Evolutionary conservation across 2,797 vertebrate genomes (phyloP).

Genomic region (Rhinophrynus dorsalis): DNA sequence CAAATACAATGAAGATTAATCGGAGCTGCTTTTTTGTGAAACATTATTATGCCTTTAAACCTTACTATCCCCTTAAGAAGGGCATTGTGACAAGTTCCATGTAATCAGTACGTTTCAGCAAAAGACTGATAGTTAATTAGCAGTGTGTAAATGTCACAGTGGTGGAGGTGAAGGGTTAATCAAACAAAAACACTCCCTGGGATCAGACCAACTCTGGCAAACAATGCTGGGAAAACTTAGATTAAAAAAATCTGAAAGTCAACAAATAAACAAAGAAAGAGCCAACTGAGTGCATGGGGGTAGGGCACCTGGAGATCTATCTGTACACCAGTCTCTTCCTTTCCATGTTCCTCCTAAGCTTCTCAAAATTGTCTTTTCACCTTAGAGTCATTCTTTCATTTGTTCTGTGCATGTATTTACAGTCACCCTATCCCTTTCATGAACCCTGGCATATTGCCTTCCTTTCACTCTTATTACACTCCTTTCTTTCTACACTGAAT

Average conservation of each 20-base stretch:
- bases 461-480: background rate
- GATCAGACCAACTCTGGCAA: conserved; percentile 20
- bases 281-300: background rate
- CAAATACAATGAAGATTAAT: too few relatives aligned
- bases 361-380: conserved; percentile 45
- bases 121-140: too few relatives aligned
- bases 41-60: too few relatives aligned
- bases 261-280: conserved; percentile 19
- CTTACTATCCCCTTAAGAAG: background rate
- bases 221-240: conserved; percentile 42
- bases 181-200: conserved; percentile 26
- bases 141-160: background rate
- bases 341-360: conserved; percentile 18
- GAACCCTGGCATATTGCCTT: too few relatives aligned
- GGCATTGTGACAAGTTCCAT: background rate
- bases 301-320: conserved; percentile 20
- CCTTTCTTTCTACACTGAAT: background rate
- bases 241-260: conserved; percentile 8
- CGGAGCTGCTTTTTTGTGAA: too few relatives aligned
- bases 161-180: conserved; percentile 9
- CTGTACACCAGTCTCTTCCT: background rate
- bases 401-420: conserved; percentile 1
- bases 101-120: background rate
- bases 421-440: background rate
- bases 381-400: conserved; percentile 12